phyloP scores from a whole-genome alignment of 1,140 invertebrate genomes.

The Meloidogyne floridensis region DNA sequence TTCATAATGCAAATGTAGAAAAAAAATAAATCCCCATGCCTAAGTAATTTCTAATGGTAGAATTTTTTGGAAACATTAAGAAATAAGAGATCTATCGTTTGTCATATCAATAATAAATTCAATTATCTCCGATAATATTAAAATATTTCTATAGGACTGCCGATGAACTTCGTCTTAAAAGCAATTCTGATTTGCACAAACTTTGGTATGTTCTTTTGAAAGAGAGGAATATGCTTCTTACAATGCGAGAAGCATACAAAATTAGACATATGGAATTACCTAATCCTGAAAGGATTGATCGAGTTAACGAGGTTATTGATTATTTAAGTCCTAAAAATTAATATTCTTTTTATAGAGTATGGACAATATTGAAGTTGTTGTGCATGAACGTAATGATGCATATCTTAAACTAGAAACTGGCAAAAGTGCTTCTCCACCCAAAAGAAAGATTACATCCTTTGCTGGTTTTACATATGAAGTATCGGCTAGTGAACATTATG shows the following conservation, averaged over 20 bases:
- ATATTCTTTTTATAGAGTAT: slow-evolving; percentile 75
- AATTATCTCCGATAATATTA: neutral
- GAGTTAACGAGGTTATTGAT: slow-evolving; percentile 71
- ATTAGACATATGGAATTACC: slow-evolving; percentile 76
- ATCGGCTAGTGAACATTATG: slow-evolving; percentile 53
- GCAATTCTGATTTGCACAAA: slow-evolving; percentile 93
- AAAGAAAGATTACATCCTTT: slow-evolving; percentile 59
- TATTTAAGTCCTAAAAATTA: slow-evolving; percentile 20
- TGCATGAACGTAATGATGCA: slow-evolving; percentile 87
- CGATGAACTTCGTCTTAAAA: slow-evolving; percentile 91
- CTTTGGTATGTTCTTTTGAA: slow-evolving; percentile 94
- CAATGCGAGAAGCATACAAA: slow-evolving; percentile 86
- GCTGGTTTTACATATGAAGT: slow-evolving; percentile 64
- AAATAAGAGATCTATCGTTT: too few relatives aligned
- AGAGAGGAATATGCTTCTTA: slow-evolving; percentile 93
- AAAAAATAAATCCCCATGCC: too few relatives aligned
- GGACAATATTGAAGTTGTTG: slow-evolving; percentile 86
- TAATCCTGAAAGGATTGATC: slow-evolving; percentile 90
- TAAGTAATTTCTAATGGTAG: too few relatives aligned
- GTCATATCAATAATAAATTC: too few relatives aligned
- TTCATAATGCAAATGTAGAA: too few relatives aligned
- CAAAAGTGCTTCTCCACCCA: slow-evolving; percentile 71
- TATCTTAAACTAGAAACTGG: slow-evolving; percentile 88
- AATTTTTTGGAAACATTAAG: too few relatives aligned
- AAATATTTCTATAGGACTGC: slow-evolving; percentile 68